These are phyloP conservation scores for Tachyglossus aculeatus DNA, from an alignment of 2,797 vertebrate species.

Conservation along the genomic window DNA sequence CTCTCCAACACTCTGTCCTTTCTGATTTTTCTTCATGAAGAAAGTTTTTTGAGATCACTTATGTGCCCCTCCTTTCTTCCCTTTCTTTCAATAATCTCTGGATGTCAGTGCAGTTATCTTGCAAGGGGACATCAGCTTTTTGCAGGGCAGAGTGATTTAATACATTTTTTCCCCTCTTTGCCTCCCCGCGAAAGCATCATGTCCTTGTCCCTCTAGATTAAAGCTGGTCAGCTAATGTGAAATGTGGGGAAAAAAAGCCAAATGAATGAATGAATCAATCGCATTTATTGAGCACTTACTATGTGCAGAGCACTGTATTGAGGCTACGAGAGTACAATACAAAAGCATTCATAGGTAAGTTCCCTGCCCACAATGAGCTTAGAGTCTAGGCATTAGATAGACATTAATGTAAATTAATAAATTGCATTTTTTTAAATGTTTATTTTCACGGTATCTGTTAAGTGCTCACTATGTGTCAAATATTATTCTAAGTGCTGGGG, in stretches of 20 bases:
- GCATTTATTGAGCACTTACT: too few relatives aligned
- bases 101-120: background rate
- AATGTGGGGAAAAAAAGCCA: background rate
- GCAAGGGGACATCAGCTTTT: background rate
- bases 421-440: too few relatives aligned
- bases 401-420: too few relatives aligned
- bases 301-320: too few relatives aligned
- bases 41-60: background rate
- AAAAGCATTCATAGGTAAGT: too few relatives aligned
- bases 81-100: background rate
- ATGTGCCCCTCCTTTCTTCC: background rate
- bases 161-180: background rate
- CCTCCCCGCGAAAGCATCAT: background rate
- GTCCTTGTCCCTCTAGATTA: background rate
- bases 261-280: background rate
- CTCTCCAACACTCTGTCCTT: constrained; percentile 11
- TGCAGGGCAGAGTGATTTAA: background rate
- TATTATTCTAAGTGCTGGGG: too few relatives aligned
- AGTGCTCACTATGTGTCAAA: too few relatives aligned
- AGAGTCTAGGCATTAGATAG: too few relatives aligned
- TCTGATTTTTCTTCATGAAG: constrained; percentile 1
- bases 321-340: too few relatives aligned
- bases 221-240: background rate
- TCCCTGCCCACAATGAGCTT: too few relatives aligned
- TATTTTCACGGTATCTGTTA: too few relatives aligned